A percentile compares a stretch with the other conserved stretches of the same genome.
Evolutionary conservation across 2,888 invertebrate species (phyloP).

Genomic region (Eupithecia centaureata): DNA sequence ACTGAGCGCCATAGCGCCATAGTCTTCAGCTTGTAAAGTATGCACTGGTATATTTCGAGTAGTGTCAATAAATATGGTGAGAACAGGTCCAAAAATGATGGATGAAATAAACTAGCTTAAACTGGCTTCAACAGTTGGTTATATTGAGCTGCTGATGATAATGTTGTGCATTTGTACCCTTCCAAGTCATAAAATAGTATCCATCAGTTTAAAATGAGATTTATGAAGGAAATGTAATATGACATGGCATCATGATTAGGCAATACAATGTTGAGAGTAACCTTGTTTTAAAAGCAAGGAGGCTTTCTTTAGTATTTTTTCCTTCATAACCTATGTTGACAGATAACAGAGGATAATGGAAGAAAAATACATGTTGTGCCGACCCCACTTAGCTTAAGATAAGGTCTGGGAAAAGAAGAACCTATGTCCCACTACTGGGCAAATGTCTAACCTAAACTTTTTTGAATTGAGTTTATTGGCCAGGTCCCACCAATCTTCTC

Average conservation of each 20-base stretch:
- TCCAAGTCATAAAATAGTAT: not conserved
- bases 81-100: not conserved
- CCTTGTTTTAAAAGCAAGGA: not conserved
- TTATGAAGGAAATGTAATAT: not conserved
- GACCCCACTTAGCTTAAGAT: too few species aligned
- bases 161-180: not conserved
- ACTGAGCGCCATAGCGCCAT: too few species aligned
- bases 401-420: too few species aligned
- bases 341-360: too few species aligned
- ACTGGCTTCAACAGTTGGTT: not conserved
- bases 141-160: not conserved
- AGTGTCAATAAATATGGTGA: not conserved
- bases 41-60: not conserved
- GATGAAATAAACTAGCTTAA: not conserved
- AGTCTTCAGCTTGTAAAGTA: not conserved
- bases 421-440: too few species aligned
- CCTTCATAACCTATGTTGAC: too few species aligned
- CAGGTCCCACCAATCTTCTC: too few species aligned
- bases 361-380: too few species aligned
- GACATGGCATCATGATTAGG: not conserved
- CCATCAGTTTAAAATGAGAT: not conserved
- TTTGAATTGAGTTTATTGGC: too few species aligned
- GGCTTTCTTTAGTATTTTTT: too few species aligned
- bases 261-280: not conserved
- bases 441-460: too few species aligned